These are phyloP conservation scores for Epirrita christyi DNA, from an alignment of 2,888 invertebrate species.

Conservation along the genomic window DNA sequence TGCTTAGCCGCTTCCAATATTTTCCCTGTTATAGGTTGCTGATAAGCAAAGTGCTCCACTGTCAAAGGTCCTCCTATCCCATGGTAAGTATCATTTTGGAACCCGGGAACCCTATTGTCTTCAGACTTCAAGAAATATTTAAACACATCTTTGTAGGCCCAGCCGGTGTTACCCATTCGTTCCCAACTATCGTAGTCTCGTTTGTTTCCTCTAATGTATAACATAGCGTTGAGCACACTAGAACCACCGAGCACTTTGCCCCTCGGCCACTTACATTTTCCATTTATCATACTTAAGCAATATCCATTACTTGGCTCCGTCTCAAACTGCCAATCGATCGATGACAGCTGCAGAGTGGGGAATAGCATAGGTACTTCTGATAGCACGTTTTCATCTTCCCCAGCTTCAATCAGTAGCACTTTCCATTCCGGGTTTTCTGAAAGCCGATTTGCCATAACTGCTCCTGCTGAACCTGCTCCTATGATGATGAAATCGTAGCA, in stretches of 20 bases:
- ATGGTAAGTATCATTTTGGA: conserved; percentile 86
- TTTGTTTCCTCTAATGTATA: conserved; percentile 93
- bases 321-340: conserved; percentile 92
- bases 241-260: conserved; percentile 92
- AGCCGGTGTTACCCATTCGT: conserved; percentile 88
- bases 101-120: conserved; percentile 88
- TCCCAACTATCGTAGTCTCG: conserved; percentile 95
- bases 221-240: conserved; percentile 95
- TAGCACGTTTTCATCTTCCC: conserved; percentile 89
- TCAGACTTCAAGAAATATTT: conserved; percentile 93
- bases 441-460: conserved; percentile 91
- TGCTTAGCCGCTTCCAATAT: conserved; percentile 89
- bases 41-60: conserved; percentile 89
- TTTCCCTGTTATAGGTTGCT: conserved; percentile 88
- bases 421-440: conserved; percentile 90
- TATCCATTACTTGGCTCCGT: conserved; percentile 89
- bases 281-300: conserved; percentile 88
- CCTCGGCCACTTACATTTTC: conserved; percentile 90
- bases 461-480: conserved; percentile 93
- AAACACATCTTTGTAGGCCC: conserved; percentile 91
- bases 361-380: conserved; percentile 90
- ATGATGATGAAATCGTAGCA: conserved; percentile 92
- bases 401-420: conserved; percentile 92
- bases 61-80: conserved; percentile 89
- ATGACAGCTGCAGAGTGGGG: conserved; percentile 88